A percentile compares a stretch with the other conserved stretches of the same genome.
Evolutionary conservation across 1,140 invertebrate genomes (phyloP).

Genomic region (Radopholus similis): DNA sequence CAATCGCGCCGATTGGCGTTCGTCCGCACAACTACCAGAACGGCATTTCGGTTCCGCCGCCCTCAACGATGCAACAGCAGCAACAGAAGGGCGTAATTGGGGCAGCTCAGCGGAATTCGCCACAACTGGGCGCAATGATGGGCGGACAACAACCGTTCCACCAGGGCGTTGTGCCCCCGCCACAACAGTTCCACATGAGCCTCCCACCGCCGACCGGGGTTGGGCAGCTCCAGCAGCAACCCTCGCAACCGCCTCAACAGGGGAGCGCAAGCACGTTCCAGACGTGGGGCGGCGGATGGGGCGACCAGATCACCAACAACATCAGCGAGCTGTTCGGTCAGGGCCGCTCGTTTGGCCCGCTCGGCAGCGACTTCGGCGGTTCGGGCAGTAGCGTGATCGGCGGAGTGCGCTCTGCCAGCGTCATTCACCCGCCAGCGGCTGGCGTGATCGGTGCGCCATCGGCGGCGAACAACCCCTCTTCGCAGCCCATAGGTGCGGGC

Average conservation of each 20-base stretch:
- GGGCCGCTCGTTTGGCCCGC: conserved; percentile 28
- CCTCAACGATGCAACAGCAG: conserved; percentile 7
- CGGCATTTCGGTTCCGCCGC: conserved; percentile 17
- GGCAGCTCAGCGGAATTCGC: conserved; percentile 5
- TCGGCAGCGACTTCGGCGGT: conserved; percentile 26
- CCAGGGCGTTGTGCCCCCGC: neutral
- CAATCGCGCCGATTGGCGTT: conserved; percentile 35
- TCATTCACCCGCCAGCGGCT: neutral
- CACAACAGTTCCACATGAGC: conserved; percentile 8
- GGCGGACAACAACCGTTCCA: neutral
- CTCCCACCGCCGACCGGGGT: neutral
- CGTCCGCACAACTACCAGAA: conserved; percentile 31
- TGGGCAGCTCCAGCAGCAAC: neutral
- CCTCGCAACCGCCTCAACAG: neutral
- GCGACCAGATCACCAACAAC: conserved; percentile 27
- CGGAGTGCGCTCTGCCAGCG: conserved; percentile 5
- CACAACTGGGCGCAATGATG: neutral
- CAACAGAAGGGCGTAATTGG: neutral
- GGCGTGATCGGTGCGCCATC: conserved; percentile 1
- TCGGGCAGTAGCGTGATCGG: neutral
- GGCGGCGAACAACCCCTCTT: neutral
- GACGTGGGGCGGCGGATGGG: conserved; percentile 28
- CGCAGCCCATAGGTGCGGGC: conserved; percentile 9
- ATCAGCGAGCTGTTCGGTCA: conserved; percentile 36
- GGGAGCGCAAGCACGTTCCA: conserved; percentile 10